These are phyloP conservation scores for Nymphalis polychloros DNA, from an alignment of 2,888 invertebrate species.

Conservation along the genomic window DNA sequence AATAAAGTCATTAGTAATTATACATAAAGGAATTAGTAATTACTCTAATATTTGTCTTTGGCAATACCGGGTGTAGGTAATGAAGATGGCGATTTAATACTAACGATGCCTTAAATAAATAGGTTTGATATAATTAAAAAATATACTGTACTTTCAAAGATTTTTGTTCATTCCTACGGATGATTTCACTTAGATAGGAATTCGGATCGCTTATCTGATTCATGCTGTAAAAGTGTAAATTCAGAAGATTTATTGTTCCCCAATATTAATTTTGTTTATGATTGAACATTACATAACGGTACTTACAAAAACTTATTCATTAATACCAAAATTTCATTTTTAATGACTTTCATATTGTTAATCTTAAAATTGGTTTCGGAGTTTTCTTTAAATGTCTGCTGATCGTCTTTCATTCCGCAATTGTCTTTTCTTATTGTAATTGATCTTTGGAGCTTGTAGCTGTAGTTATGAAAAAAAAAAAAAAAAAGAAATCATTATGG, in stretches of 20 bases:
- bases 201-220: slow-evolving; percentile 40
- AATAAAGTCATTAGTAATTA: too few relatives aligned
- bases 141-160: slow-evolving; percentile 31
- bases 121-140: background rate
- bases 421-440: slow-evolving; percentile 12
- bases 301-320: slow-evolving; percentile 56
- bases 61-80: too few relatives aligned
- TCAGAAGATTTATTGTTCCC: background rate
- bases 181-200: slow-evolving; percentile 27
- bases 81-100: too few relatives aligned
- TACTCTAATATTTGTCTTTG: too few relatives aligned
- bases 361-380: background rate
- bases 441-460: background rate
- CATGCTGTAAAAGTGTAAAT: slow-evolving; percentile 41
- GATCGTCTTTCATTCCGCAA: slow-evolving; percentile 3
- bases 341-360: slow-evolving; percentile 34
- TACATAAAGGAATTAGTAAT: too few relatives aligned
- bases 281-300: background rate
- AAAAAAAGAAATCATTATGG: background rate
- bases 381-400: background rate
- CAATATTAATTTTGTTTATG: background rate
- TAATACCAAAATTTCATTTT: slow-evolving; percentile 43
- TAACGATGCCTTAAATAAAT: too few relatives aligned
- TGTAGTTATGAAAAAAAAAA: background rate
- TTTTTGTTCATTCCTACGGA: slow-evolving; percentile 8